Conservation (phyloP, 2,113 vertebrate genomes). For the Bucco capensis region DNA sequence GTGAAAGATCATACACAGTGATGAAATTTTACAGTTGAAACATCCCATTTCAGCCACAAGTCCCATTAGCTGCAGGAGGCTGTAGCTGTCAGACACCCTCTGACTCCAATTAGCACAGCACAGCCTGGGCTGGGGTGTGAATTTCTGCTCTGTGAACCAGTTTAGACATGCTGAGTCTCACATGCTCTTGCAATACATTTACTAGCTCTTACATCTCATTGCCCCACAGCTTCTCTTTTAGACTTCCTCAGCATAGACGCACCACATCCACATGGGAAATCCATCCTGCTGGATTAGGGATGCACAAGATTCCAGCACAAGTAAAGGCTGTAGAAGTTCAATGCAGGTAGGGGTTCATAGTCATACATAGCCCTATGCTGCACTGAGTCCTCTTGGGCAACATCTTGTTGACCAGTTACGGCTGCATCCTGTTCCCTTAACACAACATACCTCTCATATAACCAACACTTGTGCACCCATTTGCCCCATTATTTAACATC, state of each 20-base stretch:
- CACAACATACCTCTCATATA: neutral
- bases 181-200: neutral
- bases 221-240: neutral
- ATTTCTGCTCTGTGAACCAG: neutral
- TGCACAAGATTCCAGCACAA: neutral
- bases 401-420: neutral
- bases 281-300: neutral
- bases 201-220: neutral
- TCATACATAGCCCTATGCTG: neutral
- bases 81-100: neutral
- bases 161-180: neutral
- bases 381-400: neutral
- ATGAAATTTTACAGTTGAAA: slow-evolving; percentile 35
- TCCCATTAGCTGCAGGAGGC: neutral
- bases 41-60: neutral
- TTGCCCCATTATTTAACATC: accelerated
- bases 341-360: neutral
- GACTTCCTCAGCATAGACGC: neutral
- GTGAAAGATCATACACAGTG: neutral
- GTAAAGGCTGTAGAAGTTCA: neutral
- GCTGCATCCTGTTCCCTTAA: neutral
- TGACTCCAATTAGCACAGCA: neutral
- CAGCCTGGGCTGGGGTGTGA: neutral
- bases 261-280: accelerated
- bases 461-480: neutral